Evolutionary conservation across 1,140 invertebrate genomes (phyloP).

Genomic region (Pararge aegeria): DNA sequence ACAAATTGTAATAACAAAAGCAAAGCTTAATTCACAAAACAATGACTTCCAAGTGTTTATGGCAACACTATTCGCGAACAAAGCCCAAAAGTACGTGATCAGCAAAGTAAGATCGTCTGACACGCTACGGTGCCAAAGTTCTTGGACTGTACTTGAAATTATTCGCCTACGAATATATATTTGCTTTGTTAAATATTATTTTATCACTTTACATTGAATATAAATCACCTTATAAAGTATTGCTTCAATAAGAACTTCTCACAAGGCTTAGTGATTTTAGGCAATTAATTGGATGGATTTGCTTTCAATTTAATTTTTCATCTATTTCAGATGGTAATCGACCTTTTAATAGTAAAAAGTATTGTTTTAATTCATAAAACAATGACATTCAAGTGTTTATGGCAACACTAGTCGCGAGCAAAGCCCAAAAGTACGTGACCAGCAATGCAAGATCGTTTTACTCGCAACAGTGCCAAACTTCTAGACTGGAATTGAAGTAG

Average conservation of each 20-base stretch:
- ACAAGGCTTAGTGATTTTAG: no score
- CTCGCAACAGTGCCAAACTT: neutral
- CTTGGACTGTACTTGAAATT: slow-evolving; percentile 7
- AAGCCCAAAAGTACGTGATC: slow-evolving; percentile 13
- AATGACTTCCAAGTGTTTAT: neutral
- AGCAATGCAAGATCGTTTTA: neutral
- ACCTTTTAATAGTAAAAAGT: no score
- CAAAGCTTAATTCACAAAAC: neutral
- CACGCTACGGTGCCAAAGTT: neutral
- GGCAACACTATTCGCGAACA: slow-evolving; percentile 3
- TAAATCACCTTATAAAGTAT: no score
- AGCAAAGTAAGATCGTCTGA: slow-evolving; percentile 3
- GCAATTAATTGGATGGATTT: no score
- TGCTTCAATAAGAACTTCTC: no score
- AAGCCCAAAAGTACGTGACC: slow-evolving; percentile 13
- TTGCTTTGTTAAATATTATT: no score
- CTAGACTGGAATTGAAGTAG: neutral
- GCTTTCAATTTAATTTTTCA: no score
- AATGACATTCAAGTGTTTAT: slow-evolving; percentile 2
- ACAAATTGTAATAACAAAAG: neutral
- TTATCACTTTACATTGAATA: no score
- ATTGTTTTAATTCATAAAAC: neutral
- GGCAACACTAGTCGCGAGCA: neutral
- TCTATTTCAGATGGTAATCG: no score
- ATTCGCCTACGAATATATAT: neutral